Conservation (phyloP, 2,888 invertebrate genomes). For the Podabrus alpinus region DNA sequence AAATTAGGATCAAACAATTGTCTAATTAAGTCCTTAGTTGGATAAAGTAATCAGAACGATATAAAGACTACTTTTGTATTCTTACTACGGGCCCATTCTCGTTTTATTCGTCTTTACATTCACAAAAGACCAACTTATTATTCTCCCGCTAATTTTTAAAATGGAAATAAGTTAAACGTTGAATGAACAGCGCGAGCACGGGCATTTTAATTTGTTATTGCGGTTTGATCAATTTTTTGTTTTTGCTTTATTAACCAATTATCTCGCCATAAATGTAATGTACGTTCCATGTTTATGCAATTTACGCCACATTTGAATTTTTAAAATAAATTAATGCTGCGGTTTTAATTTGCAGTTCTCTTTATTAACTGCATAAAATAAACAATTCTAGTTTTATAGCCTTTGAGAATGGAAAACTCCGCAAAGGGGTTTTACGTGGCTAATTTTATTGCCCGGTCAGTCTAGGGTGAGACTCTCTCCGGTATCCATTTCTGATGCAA, state of each 20-base stretch:
- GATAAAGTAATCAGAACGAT: slow-evolving; percentile 40
- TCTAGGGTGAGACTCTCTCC: neutral
- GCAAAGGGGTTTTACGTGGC: neutral
- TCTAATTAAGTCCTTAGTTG: slow-evolving; percentile 50
- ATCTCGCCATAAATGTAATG: slow-evolving; percentile 11
- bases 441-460: neutral
- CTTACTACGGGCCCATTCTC: slow-evolving; percentile 33
- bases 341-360: slow-evolving; percentile 21
- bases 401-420: neutral
- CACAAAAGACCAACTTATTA: slow-evolving; percentile 36
- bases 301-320: slow-evolving; percentile 28
- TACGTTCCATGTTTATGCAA: slow-evolving; percentile 15
- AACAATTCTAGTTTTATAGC: neutral
- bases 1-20: slow-evolving; percentile 53
- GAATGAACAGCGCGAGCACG: slow-evolving; percentile 12
- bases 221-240: slow-evolving; percentile 20
- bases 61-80: slow-evolving; percentile 37
- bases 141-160: slow-evolving; percentile 25
- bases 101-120: slow-evolving; percentile 37
- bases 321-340: slow-evolving; percentile 26
- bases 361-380: slow-evolving; percentile 16
- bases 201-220: slow-evolving; percentile 21
- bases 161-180: slow-evolving; percentile 13
- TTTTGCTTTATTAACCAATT: slow-evolving; percentile 15
- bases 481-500: too few species aligned